Base-by-base conservation (phyloP, 2,888 invertebrate species). In the Drosophila kambysellisi region DNA sequence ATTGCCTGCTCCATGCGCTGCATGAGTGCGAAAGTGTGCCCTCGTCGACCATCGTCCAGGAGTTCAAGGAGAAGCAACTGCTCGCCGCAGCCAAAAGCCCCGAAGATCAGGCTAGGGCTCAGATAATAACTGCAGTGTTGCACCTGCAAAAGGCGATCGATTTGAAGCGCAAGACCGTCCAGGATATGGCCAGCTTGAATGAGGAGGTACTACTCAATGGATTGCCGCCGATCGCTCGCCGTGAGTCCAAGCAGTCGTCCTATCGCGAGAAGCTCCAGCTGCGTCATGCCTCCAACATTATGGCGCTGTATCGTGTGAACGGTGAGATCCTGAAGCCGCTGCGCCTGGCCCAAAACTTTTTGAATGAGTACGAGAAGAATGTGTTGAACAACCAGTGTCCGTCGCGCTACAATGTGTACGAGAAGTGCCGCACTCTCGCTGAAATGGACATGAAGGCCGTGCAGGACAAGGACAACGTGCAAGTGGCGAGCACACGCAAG, bases 301-400 rank as follows among this genome's bases (percentile, higher is more conserved):
- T 70, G 20, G 62, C 64, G 0, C 37, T 84, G 32, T 70, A 82
- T 50, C 70, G 83, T 0, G 54, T 83, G 4, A 84, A 84, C 32
- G 50, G 29, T 0, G 79, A 84, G 0, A 56, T 87, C 0, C 9
- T 79, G 30, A 62, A 76, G 1, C 71, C 81, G 0, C 46, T 85
- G 25, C 64, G 70, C 4, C 29, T 73, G 15, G 72, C 68, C 1
- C 76, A 85, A 32, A 61, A 68, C 0, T 48, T 65, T 29, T 25
- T 83, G 7, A 25, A n/a, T 5, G 56, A 67, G 0, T 73, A 69
- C 29, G 65, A 75, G 51, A 52, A 53, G 54, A 61, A 60, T 30
- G 39, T 54, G 0, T 12, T 52, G 51, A 43, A 70, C n/a, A 51
- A 33, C 9, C 67, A 56, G 11, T 17, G 7, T 0, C 11, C 37